Base-by-base conservation (phyloP, 2,888 invertebrate species). In the Caenorhabditis sp. region DNA sequence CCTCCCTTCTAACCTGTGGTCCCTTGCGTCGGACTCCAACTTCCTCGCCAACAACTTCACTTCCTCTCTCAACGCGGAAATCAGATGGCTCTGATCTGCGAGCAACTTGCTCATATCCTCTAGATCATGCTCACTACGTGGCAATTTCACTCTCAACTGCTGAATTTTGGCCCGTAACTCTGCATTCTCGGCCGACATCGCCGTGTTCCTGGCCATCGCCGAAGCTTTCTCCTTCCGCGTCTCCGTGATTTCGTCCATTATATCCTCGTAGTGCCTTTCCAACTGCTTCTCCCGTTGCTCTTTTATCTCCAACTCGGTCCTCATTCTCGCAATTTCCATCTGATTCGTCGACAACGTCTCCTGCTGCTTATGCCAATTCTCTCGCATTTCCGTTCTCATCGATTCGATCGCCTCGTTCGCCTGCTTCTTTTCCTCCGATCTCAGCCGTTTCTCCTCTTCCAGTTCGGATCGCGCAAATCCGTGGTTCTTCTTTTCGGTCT, bases 71-170 rank as follows among this genome's bases (percentile, higher is more conserved):
- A 83, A 48, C 13, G 79, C 79, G 7, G 79, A 59, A 43, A 83
- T 81, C 45, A 83, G 50, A 52, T 83, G 79, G 37, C 79, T 73
- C 56, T 83, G 83, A 62, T 83, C 83, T 8, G 50, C 66, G 13
- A 83, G 43, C 20, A 83, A 55, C 27, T 75, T 79, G 17, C 65
- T 62, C 52, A 79, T 78, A 58, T 81, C 81, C 65, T 71, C 56
- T 59, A 72, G 48, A 32, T 53, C 66, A 41, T 59, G 43, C 20
- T 68, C 59, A 52, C 59, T 55, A 26, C 50, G 26, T 24, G 58
- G 39, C 8, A 68, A 27, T 32, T 37, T 50, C 11, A 27, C 20
- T 41, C 9, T 72, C 56, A 63, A 24, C 3, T 59, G 39, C 9
- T 56, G 56, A 43, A 63, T 58, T n/a, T 20, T 56, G 6, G 48